Evolutionary conservation across 2,113 vertebrate species (phyloP), one percentile per base, ranked within the genome.

Genomic region (Chaetops frenatus): DNA sequence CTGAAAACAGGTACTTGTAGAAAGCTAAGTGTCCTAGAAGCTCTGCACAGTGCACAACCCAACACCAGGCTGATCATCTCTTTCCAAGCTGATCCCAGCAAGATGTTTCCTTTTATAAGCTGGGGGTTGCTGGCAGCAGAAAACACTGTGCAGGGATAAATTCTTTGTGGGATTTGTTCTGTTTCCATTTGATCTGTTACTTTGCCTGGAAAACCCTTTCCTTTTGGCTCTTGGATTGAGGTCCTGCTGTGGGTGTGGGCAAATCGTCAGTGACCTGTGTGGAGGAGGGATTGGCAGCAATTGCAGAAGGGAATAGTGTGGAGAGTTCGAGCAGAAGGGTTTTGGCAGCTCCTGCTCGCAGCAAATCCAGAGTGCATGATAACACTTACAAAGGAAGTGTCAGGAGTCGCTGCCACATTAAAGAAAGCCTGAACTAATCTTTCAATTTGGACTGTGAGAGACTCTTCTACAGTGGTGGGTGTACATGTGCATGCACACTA

Each of bases 401-500:
- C 87, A 70, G 91, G 56, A 90, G 38, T 40, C 9, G 0, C 56
- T 56, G 88, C 25, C 25, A 17, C 67, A 12, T 38, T 42, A 78
- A 90, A 84, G 83, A 79, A 92, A 92, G 66, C 79, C 85, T 64
- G 79, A 94, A 83, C 71, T 78, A 66, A 93, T 96, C 81, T 83
- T 93, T 80, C 85, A 20, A 4, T 86, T 70, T 81, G 67, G 31
- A n/a, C 71, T 70, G 16, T 45, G 57, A 65, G 80, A 90, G 60
- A 13, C 58, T 66, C 66, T 58, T 70, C 28, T 36, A 24, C 33
- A 36, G 74, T 2, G 12, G 16, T 28, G 29, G 11, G 53, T 28
- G 50, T 24, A 19, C 0, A 2, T 28, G 22, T 15, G 22, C 21
- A 5, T 0, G 0, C 20, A 16, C 36, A 22, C 10, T 1, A 25